Evolutionary conservation across 2,113 vertebrate species (phyloP), one percentile per base, ranked within the genome.

Genomic region (Alethe castanea): DNA sequence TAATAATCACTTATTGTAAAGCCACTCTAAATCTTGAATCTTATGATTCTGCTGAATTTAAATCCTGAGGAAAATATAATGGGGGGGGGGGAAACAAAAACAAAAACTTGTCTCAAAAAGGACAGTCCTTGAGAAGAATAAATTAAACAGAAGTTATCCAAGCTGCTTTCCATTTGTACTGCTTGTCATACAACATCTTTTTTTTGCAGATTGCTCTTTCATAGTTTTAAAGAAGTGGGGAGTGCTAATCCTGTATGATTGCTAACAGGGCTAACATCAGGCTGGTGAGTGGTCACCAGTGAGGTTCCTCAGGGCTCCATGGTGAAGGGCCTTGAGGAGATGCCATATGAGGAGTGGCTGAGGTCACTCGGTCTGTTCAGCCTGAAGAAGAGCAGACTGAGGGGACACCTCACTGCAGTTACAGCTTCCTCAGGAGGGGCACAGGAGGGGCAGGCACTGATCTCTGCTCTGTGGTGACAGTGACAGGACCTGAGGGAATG

Each of bases 381-480:
- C 16, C 52, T 59, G 52, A 19, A 59, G 15, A 64, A 50, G 33
- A 47, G 29, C 11, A 44, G 25, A 42, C 24, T 50, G 42, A 66
- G 44, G 5, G 5, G 6, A 66, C 8, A 59, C 16, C 25, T 50
- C 19, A 18, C 0, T 31, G 25, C 31, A 42, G 17, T 11, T 42
- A 10, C 35, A 86, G 0, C 8, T 22, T 11, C 66, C 12, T 50
- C 0, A 0, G 22, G 26, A 33, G 52, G 4, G 3, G 36, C 18
- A 40, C 8, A 25, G 23, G 12, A 42, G 15, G 9, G 24, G 6
- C 24, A 35, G 54, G 2, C 6, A 35, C 45, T 42, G 54, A 12
- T 42, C 29, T 40, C 35, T 19, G 1, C 53, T 35, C 11, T 48
- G 0, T 50, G 18, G 19, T 28, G 19, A 4, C 19, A 29, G 33